Conservation (phyloP, 2,888 invertebrate genomes). For the Hetaerina titia region DNA sequence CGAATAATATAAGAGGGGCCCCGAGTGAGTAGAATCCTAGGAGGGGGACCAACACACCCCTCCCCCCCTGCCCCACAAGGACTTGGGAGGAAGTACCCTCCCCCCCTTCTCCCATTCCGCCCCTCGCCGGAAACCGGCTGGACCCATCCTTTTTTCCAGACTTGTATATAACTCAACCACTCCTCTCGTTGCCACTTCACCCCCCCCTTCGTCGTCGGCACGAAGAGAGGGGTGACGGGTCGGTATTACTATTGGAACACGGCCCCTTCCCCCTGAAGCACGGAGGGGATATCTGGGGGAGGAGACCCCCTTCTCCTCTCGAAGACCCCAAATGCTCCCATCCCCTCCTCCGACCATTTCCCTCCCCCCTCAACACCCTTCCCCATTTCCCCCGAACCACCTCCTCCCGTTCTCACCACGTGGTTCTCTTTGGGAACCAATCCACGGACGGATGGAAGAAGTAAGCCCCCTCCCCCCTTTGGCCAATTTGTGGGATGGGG, state of each 20-base stretch:
- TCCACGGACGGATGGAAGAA: constrained; percentile 55
- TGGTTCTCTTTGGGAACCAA: constrained; percentile 62
- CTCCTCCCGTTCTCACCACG: constrained; percentile 53
- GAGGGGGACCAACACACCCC: not conserved
- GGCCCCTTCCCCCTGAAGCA: not conserved
- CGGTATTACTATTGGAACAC: not conserved
- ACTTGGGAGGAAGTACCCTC: not conserved
- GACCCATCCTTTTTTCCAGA: not conserved
- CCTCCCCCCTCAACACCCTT: not conserved
- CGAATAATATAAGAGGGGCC: not conserved
- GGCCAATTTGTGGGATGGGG: not conserved
- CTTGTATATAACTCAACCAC: not conserved
- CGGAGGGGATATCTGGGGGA: not conserved
- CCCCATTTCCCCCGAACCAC: not conserved
- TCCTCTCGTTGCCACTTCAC: not conserved
- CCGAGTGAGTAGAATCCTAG: not conserved
- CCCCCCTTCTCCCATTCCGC: not conserved
- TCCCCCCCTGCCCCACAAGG: not conserved
- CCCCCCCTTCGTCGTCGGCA: not conserved
- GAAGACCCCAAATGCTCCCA: not conserved
- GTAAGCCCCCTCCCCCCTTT: not conserved
- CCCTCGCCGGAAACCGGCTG: not conserved
- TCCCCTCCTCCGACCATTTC: not conserved
- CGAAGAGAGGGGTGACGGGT: not conserved
- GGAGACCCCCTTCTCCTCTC: not conserved